Base-by-base conservation (phyloP, 2,797 vertebrate genomes). In the Lutjanus campechanus region DNA sequence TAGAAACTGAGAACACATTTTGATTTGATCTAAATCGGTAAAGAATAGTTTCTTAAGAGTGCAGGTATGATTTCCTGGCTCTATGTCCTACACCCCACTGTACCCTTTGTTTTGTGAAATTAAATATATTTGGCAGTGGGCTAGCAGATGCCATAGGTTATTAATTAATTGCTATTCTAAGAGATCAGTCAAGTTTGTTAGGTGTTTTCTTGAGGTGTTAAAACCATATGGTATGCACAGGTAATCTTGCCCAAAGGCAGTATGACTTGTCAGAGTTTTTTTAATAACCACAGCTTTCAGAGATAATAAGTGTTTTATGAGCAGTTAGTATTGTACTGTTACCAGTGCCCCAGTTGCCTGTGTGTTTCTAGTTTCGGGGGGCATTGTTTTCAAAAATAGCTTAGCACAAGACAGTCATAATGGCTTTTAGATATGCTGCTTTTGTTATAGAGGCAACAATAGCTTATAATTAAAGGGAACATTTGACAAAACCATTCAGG, bases 181-280 rank as follows among this genome's bases (percentile, higher is more conserved):
- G 58, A 73, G 73, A 74, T 77, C 47, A 76, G 63, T 72, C 73
- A 68, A 2, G 8, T 46, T 73, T 76, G 16, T 51, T 20, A 11
- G 11, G 20, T 49, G n/a, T 60, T 63, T 12, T 49, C 40, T 47
- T 51, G 3, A 19, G 43, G 20, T 29, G 20, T 46, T 15, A 36
- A 29, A 16, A 17, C 43, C 62, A 49, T 66, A 5, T 0, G 9
- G 46, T 22, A 40, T 47, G 13, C 4, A 1, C 44, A 11, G 19
- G 22, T 51, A 19, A 43, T 75, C 4, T n/a, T 7, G 7, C 17
- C 43, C 41, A 54, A 41, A 69, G 20, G 43, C 53, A 25, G 11
- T 64, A 20, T 46, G 63, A 51, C 15, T 59, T 15, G 8, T 53
- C 60, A 46, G 8, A 20, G 10, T 47, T 15, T 54, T 64, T 43